These are phyloP conservation scores for Loris lydekkerianus DNA, from an alignment of 2,797 vertebrate genomes.

Conservation along the genomic window DNA sequence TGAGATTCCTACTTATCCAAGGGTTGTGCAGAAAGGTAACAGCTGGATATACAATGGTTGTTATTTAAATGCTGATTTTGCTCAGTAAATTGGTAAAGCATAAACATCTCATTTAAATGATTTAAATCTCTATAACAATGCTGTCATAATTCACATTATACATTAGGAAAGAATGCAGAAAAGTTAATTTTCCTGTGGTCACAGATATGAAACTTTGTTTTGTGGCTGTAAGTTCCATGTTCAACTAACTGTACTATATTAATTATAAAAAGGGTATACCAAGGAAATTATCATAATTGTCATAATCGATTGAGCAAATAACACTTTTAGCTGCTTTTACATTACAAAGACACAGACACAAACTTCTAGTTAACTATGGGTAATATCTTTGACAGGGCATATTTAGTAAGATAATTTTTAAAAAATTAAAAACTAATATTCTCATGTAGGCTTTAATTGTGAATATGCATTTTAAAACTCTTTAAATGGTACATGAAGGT, in stretches of 20 bases:
- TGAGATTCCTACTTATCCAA: neutral
- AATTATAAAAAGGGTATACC: conserved; percentile 8
- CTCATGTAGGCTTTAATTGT: conserved; percentile 49
- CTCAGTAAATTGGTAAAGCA: neutral
- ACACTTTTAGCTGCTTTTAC: neutral
- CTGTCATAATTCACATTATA: neutral
- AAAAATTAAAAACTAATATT: conserved; percentile 50
- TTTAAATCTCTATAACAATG: conserved; percentile 6
- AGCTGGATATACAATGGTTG: neutral
- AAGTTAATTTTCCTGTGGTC: conserved; percentile 34
- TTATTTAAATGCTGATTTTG: conserved; percentile 51
- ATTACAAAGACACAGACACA: neutral
- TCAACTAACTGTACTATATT: conserved; percentile 14
- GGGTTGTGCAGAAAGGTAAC: neutral
- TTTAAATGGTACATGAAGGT: conserved; percentile 20
- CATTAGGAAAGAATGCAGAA: conserved; percentile 32
- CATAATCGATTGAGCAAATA: neutral
- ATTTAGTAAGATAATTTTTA: neutral
- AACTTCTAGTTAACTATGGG: neutral
- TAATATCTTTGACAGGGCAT: conserved; percentile 20
- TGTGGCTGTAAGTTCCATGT: neutral
- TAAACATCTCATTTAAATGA: conserved; percentile 10
- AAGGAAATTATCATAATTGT: conserved; percentile 3
- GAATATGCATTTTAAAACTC: neutral
- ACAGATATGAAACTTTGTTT: conserved; percentile 52